These are phyloP conservation scores for Hemicordylus capensis DNA, from an alignment of 2,113 vertebrate species.

Conservation along the genomic window DNA sequence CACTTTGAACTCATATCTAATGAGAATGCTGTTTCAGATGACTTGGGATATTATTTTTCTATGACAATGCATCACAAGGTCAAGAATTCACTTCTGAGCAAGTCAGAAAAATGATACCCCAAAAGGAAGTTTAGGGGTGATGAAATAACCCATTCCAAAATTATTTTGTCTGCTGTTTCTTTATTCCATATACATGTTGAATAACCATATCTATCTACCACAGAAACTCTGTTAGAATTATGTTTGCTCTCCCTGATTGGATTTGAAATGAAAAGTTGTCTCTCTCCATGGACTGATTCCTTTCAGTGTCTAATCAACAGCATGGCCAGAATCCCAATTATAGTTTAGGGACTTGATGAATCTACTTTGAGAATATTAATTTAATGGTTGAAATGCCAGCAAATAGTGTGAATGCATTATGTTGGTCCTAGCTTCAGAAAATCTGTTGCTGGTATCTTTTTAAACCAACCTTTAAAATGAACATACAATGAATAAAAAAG, in stretches of 20 bases:
- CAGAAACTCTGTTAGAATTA: background rate
- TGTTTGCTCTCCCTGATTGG: conserved; percentile 17
- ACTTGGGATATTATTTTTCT: background rate
- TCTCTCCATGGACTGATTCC: background rate
- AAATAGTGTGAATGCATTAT: conserved; percentile 17
- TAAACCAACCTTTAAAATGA: background rate
- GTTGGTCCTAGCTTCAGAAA: background rate
- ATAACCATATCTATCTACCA: background rate
- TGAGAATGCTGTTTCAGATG: background rate
- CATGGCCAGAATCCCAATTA: conserved; percentile 30
- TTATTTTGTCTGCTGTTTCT: background rate
- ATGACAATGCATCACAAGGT: background rate
- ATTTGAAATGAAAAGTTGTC: conserved; percentile 11
- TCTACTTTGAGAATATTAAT: conserved; percentile 32
- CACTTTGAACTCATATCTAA: no score
- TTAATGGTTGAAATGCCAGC: conserved; percentile 41
- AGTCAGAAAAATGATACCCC: background rate
- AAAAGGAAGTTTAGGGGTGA: background rate
- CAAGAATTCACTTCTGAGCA: background rate
- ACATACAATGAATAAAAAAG: background rate
- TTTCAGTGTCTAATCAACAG: background rate
- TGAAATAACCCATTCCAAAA: background rate
- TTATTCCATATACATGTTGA: background rate
- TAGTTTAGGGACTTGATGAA: conserved; percentile 18
- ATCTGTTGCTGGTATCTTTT: background rate